phyloP scores from a whole-genome alignment of 2,888 invertebrate genomes.

The Carabus problematicus region DNA sequence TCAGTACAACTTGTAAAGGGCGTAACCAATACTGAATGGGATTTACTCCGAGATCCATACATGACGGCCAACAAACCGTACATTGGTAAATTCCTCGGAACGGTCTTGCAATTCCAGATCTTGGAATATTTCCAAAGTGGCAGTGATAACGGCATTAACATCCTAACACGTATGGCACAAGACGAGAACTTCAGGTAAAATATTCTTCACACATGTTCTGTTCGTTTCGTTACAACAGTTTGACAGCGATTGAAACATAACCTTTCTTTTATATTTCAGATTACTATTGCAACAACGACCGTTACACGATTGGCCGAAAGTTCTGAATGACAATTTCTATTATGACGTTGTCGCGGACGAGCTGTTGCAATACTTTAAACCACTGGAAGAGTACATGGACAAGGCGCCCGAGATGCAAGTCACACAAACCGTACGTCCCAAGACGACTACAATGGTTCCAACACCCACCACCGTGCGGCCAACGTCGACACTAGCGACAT shows the following conservation, averaged over 20 bases:
- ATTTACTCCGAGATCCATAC: constrained; percentile 63
- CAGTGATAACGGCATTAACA: constrained; percentile 40
- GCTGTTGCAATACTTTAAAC: constrained; percentile 64
- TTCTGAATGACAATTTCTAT: constrained; percentile 61
- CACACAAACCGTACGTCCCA: constrained; percentile 45
- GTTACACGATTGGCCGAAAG: constrained; percentile 60
- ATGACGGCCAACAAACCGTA: constrained; percentile 65
- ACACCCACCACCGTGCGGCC: constrained; percentile 8
- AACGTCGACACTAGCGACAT: constrained; percentile 1
- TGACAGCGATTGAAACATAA: neutral
- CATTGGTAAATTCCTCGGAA: constrained; percentile 66
- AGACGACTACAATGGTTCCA: constrained; percentile 44
- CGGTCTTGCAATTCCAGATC: constrained; percentile 66
- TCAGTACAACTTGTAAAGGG: constrained; percentile 56
- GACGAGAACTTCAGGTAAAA: constrained; percentile 48
- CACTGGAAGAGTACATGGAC: constrained; percentile 64
- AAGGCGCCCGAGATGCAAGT: constrained; percentile 55
- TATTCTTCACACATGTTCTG: neutral
- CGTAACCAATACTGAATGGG: constrained; percentile 60
- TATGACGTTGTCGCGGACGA: constrained; percentile 62
- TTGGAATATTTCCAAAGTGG: constrained; percentile 55
- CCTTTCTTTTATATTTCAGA: constrained; percentile 43
- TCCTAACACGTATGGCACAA: constrained; percentile 37
- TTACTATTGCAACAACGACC: constrained; percentile 57
- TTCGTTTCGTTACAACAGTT: constrained; percentile 29